Evolutionary conservation across 2,888 invertebrate species (phyloP), one percentile per base, ranked within the genome.

Genomic region (Cephus sareptanus): DNA sequence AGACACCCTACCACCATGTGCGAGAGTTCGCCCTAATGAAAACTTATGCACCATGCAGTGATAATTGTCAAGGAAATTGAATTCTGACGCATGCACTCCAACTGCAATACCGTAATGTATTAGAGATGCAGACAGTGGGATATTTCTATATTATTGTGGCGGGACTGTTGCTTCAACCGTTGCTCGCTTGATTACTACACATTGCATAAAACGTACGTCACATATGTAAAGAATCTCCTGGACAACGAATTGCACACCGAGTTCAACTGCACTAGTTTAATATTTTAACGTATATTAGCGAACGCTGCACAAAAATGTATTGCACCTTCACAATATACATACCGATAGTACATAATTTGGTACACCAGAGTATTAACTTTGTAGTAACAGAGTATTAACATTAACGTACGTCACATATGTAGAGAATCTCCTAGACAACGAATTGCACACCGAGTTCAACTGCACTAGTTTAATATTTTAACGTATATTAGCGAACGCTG

Each of bases 41-140:
- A 78, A 71, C 75, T 73, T 76, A 73, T 56, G 56, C 69, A 75
- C 78, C 75, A 75, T 73, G 78, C 78, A 75, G 75, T 76, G 78
- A 78, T 78, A 78, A 78, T 78, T 78, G 76, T 68, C 73, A 75
- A 37, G 78, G 75, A 76, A 78, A 78, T 75, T 75, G 78, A 78
- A 78, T 78, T 78, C 75, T 68, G 71, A 31, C 71, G 71, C 11
- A 71, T 71, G 31, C 71, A 71, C 71, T 71, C 13, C 12, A 23
- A 33, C 33, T 33, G 71, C 33, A 71, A 34, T 23, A 31, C 71
- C 31, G 71, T 4, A 13, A 71, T 13, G 6, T 34, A 71, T 71
- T 56, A 56, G 56, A 56, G 56, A 56, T 56, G 56, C 56, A 56
- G 56, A 56, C 56, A 56, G 56, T 56, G 23, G 56, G 23, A 56